Conservation (phyloP, 35 echinoderm and acorn worm genomes). For the Apostichopus californicus region DNA sequence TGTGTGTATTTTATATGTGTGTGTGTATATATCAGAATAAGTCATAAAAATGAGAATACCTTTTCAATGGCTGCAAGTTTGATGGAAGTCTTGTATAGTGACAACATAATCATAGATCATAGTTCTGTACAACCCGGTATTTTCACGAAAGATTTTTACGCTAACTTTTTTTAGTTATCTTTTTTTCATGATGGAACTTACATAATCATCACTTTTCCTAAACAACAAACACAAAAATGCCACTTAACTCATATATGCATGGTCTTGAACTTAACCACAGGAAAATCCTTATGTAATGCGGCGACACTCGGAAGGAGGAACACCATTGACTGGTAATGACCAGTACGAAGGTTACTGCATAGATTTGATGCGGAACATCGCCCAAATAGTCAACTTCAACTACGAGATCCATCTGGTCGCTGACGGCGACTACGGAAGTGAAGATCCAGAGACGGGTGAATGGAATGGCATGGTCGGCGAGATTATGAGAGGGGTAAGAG, state of each 20-base stretch:
- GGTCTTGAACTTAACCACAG: constrained; percentile 40
- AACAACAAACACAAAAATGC: too few species aligned
- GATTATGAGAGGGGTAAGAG: constrained; percentile 75
- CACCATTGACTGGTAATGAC: constrained; percentile 65
- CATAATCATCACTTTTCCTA: too few species aligned
- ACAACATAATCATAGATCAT: too few species aligned
- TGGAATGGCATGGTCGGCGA: constrained; percentile 96
- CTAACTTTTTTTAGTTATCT: background rate
- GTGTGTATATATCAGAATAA: too few species aligned
- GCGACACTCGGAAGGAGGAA: constrained; percentile 57
- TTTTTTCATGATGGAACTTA: background rate
- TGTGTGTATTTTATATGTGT: too few species aligned
- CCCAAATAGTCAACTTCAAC: constrained; percentile 66
- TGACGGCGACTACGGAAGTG: constrained; percentile 83
- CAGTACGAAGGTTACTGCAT: constrained; percentile 81
- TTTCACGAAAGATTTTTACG: too few species aligned
- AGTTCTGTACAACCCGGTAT: too few species aligned
- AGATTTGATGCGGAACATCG: constrained; percentile 68
- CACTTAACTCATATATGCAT: background rate
- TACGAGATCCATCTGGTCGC: constrained; percentile 76
- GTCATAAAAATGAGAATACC: too few species aligned
- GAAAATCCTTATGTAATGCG: constrained; percentile 90
- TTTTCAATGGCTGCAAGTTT: too few species aligned
- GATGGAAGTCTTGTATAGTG: too few species aligned
- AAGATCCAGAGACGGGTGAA: constrained; percentile 28